Base-by-base conservation (phyloP, 1,140 invertebrate species). In the Coboldia fuscipes region DNA sequence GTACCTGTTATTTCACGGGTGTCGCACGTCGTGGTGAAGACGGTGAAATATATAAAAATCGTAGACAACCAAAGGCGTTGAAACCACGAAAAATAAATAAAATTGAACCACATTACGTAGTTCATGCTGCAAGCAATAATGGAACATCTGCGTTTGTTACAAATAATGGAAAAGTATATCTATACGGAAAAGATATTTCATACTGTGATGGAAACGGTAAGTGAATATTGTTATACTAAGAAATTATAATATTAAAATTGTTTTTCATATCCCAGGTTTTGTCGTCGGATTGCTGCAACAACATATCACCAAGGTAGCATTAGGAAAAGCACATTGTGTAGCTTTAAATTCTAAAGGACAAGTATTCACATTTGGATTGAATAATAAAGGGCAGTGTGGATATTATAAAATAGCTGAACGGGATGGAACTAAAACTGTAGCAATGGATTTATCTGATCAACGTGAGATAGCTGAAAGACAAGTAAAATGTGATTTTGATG, bases 321-420 rank as follows among this genome's bases (percentile, higher is more conserved):
- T 97, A 30, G 93, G 93, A 9, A 97, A 97, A 62, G 92, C 92
- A 8, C 93, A 97, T 52, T 80, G 79, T 31, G 76, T 90, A 2
- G 81, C 72, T 0, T 58, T 97, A 6, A 89, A 75, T 16, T 77
- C 70, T 42, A 82, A 86, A 51, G 93, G 93, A 0, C 74, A 82
- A 42, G 68, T 97, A 1, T 96, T 80, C 52, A 92, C 90, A 1
- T 96, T 94, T 61, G 93, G 93, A 1, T 81, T 97, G 34, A 97
- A 97, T 55, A 97, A 97, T 50, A 90, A 93, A 51, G 90, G 89
- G 8, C 93, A 97, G 49, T 98, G 93, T 64, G 93, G 93, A 20
- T 59, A n/a, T n/a, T n/a, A n/a, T n/a, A n/a, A 92, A 45, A 78
- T 52, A 65, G 69, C 12, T 67, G 70, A 43, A 54, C 60, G 10